phyloP scores from a whole-genome alignment of 1,140 invertebrate genomes.

The Vanessa atalanta region DNA sequence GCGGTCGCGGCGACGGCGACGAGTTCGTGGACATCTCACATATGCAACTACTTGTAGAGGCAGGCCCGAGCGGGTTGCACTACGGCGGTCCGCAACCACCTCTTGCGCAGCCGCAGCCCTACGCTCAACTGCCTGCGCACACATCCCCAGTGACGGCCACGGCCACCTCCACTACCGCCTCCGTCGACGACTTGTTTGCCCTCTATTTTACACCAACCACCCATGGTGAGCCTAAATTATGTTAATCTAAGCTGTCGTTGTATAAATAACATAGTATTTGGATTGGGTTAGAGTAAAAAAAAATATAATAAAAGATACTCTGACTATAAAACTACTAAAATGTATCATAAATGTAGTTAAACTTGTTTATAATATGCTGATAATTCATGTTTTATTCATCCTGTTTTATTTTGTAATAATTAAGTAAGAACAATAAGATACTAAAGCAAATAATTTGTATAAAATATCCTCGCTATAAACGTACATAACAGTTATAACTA shows the following conservation, averaged over 20 bases:
- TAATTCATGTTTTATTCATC: too few relatives aligned
- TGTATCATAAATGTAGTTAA: conserved; percentile 8
- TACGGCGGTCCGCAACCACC: conserved; percentile 70
- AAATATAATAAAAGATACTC: neutral
- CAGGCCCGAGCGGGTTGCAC: conserved; percentile 74
- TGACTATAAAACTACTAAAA: conserved; percentile 20
- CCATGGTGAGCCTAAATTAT: conserved; percentile 56
- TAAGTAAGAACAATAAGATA: too few relatives aligned
- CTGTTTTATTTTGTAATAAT: too few relatives aligned
- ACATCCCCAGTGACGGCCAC: conserved; percentile 40
- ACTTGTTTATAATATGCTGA: too few relatives aligned
- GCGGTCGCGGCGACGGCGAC: conserved; percentile 75
- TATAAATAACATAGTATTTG: neutral
- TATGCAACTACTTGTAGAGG: conserved; percentile 82
- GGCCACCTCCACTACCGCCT: conserved; percentile 51
- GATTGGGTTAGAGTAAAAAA: neutral
- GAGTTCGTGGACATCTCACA: conserved; percentile 84
- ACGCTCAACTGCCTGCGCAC: conserved; percentile 52
- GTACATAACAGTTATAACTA: too few relatives aligned
- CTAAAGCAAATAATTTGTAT: too few relatives aligned
- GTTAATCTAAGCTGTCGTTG: neutral
- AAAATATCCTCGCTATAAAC: too few relatives aligned
- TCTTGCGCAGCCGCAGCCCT: conserved; percentile 73
- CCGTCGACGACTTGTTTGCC: conserved; percentile 75
- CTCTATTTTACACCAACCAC: conserved; percentile 69